Base-by-base conservation (phyloP, 1,140 invertebrate species). In the Rhyzopertha dominica region DNA sequence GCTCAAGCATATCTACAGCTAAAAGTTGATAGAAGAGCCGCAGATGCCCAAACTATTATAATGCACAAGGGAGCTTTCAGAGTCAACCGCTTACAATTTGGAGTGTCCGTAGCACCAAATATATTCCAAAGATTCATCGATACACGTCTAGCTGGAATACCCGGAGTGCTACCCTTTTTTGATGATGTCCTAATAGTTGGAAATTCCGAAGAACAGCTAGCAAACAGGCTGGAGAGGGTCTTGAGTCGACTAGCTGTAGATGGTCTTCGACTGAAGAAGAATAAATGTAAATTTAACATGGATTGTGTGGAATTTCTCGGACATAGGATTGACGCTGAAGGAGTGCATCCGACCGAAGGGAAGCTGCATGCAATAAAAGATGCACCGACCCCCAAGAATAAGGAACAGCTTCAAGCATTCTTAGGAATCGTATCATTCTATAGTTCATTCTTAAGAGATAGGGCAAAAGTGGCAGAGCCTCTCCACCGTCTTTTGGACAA, bases 51-150 rank as follows among this genome's bases (percentile, higher is more conserved):
- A 37, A 43, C 58, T 7, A 45, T 45, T 22, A 51, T 16, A 18
- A 59, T 53, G 5, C 50, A 50, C 28, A 56, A 52, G 35, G 55
- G 50, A n/a, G n/a, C 51, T 19, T 44, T 38, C 29, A 47, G 54
- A 5, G 68, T 73, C 12, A 69, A 68, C 19, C 38, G 71, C 3
- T 43, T 79, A 44, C 62, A 65, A 7, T 76, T 72, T 56, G 71
- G 74, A 2, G 60, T 74, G 5, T 58, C 61, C 18, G 59, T 63
- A n/a, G 62, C 62, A 24, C 69, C 67, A 18, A 68, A 63, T 16
- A 71, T 71, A 19, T 74, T 62, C 38, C 59, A 68, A 37, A 30
- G 54, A 10, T 23, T 59, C n/a, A 63, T 68, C 54, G 60, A 69
- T 23, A 42, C 50, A 5, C 25, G 62, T 19, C 29, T 67, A n/a